Percentiles rank a stretch among this genome's conserved stretches.
phyloP scores from a whole-genome alignment of 2,113 vertebrate genomes.

The Urocitellus parryii region DNA sequence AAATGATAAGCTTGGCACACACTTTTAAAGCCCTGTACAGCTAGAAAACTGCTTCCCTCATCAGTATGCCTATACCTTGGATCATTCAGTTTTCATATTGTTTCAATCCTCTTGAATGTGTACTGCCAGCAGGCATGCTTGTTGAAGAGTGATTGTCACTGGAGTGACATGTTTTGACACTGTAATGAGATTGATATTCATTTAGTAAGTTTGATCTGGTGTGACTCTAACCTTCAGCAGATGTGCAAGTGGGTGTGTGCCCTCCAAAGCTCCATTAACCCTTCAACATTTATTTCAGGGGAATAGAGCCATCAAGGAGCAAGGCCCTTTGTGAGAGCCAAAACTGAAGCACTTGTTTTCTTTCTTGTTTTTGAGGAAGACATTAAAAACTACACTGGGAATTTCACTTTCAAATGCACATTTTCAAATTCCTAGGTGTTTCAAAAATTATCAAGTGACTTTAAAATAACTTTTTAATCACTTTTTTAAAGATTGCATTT shows the following conservation, averaged over 20 bases:
- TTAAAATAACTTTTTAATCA: neutral
- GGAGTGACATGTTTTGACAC: too few species aligned
- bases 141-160: rapidly evolving
- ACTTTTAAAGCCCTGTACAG: too few species aligned
- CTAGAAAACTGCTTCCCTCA: too few species aligned
- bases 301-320: neutral
- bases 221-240: neutral
- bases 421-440: neutral
- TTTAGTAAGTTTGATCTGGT: neutral
- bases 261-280: neutral
- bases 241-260: rapidly evolving
- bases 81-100: too few species aligned
- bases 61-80: too few species aligned
- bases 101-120: too few species aligned
- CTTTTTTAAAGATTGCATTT: too few species aligned
- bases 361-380: neutral
- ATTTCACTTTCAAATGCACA: neutral
- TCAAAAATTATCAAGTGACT: neutral
- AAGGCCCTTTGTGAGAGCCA: constrained; percentile 5
- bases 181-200: neutral
- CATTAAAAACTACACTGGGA: neutral
- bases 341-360: neutral
- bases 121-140: too few species aligned
- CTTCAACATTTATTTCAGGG: too few species aligned
- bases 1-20: too few species aligned